Base-by-base conservation (phyloP, 2,113 vertebrate species). In the Cebus imitator region DNA sequence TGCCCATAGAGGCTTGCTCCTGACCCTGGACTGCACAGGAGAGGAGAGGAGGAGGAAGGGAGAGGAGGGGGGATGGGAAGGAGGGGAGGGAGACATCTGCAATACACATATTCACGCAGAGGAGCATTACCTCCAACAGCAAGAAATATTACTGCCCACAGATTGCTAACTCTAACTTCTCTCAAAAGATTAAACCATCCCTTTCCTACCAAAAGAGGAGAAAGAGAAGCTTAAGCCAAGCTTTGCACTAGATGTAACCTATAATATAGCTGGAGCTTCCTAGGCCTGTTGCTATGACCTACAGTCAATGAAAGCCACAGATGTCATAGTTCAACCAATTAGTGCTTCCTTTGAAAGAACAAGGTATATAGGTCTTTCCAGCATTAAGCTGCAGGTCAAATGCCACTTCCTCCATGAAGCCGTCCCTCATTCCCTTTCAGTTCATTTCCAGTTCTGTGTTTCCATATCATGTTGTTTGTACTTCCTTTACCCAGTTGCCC, bases 331-430 rank as follows among this genome's bases (percentile, higher is more conserved):
- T 96, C 52, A 91, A 11, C 70, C 35, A 64, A 45, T 57, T 70
- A 83, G 35, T 23, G 37, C 50, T 90, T 83, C 43, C 64, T 94
- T 90, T 75, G 81, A 91, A 84, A 76, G 55, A 94, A 64, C 32
- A 52, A 95, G 32, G 52, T 76, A 43, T 84, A 75, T 52, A 70
- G 52, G 16, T 52, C 32, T 32, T 94, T 32, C 52, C 20, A 87
- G n/a, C 25, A 75, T 90, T 73, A 92, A 92, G n/a, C 40, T 55
- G 70, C 45, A 91, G 13, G 14, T 70, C 27, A 45, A 35, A 92
- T 66, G 55, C 35, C 17, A 50, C 61, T 92, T 85, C 23, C 70
- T 96, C 45, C 45, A 76, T 81, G 35, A 96, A 78, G 78, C 32
- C 48, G 70, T 68, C 45, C 25, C 45, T 57, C 21, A 58, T 72